Conservation (phyloP, 2,888 invertebrate genomes). For the Calameuta filiformis region DNA sequence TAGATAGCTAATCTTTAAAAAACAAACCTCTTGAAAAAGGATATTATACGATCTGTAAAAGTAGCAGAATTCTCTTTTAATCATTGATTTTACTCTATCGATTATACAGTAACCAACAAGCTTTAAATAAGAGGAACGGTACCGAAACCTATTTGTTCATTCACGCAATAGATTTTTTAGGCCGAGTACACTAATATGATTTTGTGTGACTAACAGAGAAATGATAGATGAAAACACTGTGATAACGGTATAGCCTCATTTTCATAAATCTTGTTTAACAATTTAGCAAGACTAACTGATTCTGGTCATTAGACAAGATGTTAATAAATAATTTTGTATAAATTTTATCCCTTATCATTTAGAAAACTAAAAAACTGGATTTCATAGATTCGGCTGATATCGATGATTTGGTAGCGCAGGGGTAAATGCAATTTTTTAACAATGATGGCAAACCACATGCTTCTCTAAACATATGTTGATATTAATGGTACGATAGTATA, state of each 20-base stretch:
- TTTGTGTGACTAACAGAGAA: neutral
- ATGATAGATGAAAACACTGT: neutral
- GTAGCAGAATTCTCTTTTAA: neutral
- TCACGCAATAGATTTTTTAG: neutral
- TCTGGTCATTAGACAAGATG: too few relatives aligned
- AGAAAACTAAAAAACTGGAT: slow-evolving; percentile 34
- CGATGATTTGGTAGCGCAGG: neutral
- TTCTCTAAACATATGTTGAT: slow-evolving; percentile 9
- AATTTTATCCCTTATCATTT: slow-evolving; percentile 24
- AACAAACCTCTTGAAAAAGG: neutral
- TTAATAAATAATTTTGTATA: neutral
- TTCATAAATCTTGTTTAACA: neutral
- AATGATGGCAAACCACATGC: slow-evolving; percentile 9
- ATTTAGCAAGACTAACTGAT: neutral
- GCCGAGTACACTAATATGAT: neutral
- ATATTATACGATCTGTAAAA: neutral
- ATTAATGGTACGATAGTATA: slow-evolving; percentile 25
- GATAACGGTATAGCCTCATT: neutral
- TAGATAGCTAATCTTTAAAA: neutral
- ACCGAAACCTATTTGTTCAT: neutral
- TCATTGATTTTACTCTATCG: neutral
- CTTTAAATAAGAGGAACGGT: neutral
- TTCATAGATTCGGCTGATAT: slow-evolving; percentile 5
- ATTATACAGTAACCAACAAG: neutral
- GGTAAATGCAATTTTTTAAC: slow-evolving; percentile 14